Evolutionary conservation across 2,113 vertebrate genomes (phyloP).

Genomic region (Saccopteryx bilineata): DNA sequence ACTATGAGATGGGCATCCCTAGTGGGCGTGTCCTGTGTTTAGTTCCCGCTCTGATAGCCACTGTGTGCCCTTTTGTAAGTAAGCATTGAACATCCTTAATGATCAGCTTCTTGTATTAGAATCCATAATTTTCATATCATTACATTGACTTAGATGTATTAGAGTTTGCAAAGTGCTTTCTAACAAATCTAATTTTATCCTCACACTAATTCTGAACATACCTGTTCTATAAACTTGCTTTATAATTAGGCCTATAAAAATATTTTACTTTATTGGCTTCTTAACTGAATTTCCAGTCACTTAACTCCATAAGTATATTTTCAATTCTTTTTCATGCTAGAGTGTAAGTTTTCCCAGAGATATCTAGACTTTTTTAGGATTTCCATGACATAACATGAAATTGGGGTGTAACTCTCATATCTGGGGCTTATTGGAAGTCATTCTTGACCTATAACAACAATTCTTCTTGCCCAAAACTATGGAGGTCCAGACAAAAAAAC

Average conservation of each 20-base stretch:
- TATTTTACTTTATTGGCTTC: not conserved
- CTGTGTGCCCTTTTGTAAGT: not conserved
- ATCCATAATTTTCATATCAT: not conserved
- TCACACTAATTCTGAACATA: not conserved
- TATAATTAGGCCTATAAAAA: not conserved
- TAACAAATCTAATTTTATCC: conserved; percentile 1
- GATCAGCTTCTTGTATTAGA: not conserved
- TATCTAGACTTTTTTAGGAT: not conserved
- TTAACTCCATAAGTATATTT: not conserved
- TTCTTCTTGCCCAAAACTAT: not conserved
- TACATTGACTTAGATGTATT: not conserved
- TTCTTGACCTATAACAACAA: not conserved
- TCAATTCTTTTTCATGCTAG: not conserved
- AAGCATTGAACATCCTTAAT: not conserved
- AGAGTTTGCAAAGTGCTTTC: conserved; percentile 23
- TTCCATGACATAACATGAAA: not conserved
- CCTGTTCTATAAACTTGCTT: not conserved
- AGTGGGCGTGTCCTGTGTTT: not conserved
- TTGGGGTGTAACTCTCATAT: not conserved
- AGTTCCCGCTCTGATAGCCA: not conserved
- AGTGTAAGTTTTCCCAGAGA: not conserved
- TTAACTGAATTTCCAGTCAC: not conserved
- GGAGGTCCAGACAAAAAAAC: not conserved
- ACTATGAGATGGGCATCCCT: not conserved
- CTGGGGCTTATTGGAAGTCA: not conserved